Evolutionary conservation across 2,888 invertebrate genomes (phyloP).

Genomic region (Melanotus villosus): DNA sequence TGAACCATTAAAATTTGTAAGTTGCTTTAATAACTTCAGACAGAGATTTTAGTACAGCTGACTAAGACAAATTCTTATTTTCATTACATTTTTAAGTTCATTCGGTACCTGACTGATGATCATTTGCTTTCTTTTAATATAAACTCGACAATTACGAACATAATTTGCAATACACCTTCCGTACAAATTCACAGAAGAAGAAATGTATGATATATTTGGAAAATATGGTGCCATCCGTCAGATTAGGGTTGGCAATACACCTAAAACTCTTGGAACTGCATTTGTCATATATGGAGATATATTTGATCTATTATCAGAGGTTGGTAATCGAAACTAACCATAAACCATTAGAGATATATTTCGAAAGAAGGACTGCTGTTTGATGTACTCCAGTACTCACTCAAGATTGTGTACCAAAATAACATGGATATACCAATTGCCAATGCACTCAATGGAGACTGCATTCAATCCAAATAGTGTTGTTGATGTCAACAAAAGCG

Average conservation of each 20-base stretch:
- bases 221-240: constrained; percentile 99
- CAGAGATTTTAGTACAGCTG: no score
- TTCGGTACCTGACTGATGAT: no score
- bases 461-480: background rate
- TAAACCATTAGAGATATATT: constrained; percentile 54
- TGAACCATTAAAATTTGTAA: no score
- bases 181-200: constrained; percentile 99
- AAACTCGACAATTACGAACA: no score
- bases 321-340: constrained; percentile 54
- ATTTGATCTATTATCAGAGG: constrained; percentile 77
- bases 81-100: no score
- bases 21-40: no score
- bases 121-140: no score
- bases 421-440: constrained; percentile 13
- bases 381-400: constrained; percentile 6
- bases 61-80: no score
- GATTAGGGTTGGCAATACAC: constrained; percentile 97
- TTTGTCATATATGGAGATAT: constrained; percentile 99
- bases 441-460: constrained; percentile 15
- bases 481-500: no score
- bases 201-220: constrained; percentile 99
- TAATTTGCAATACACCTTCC: no score
- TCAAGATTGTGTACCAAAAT: constrained; percentile 4
- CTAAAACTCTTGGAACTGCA: constrained; percentile 98
- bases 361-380: constrained; percentile 12